Percentiles rank a stretch among this genome's conserved stretches.
Evolutionary conservation across 2,113 vertebrate species (phyloP).

Genomic region (Tretioscincus oriximinensis): DNA sequence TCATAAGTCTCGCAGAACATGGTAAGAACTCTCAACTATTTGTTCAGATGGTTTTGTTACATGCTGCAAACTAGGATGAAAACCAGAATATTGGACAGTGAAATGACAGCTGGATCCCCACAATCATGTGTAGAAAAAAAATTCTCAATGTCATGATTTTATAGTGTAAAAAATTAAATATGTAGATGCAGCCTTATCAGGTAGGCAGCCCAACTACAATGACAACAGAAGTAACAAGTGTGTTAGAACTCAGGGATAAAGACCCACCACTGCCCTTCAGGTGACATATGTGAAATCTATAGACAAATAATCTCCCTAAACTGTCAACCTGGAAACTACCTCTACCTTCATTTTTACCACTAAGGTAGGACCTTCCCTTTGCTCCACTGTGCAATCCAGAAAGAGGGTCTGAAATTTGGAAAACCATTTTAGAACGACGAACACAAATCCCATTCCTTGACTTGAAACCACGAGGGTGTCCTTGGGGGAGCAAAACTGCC

Average conservation of each 20-base stretch:
- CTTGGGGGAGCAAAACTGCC: conserved; percentile 14
- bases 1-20: too few relatives aligned
- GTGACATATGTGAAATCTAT: background rate
- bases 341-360: background rate
- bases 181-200: background rate
- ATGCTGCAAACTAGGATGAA: too few relatives aligned
- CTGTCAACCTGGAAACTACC: too few relatives aligned
- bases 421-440: background rate
- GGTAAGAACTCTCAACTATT: too few relatives aligned
- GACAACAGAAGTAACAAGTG: too few relatives aligned
- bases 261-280: background rate
- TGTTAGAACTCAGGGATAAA: background rate
- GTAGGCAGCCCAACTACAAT: background rate
- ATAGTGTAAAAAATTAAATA: too few relatives aligned
- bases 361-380: background rate
- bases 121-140: too few relatives aligned
- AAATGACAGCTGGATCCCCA: too few relatives aligned
- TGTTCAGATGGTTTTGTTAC: too few relatives aligned
- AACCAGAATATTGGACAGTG: too few relatives aligned
- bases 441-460: background rate
- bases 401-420: background rate
- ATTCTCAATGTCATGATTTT: too few relatives aligned
- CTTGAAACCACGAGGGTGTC: background rate
- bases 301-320: background rate
- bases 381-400: background rate